phyloP scores from a whole-genome alignment of 2,888 invertebrate species.

The Caradrina clavipalpis region DNA sequence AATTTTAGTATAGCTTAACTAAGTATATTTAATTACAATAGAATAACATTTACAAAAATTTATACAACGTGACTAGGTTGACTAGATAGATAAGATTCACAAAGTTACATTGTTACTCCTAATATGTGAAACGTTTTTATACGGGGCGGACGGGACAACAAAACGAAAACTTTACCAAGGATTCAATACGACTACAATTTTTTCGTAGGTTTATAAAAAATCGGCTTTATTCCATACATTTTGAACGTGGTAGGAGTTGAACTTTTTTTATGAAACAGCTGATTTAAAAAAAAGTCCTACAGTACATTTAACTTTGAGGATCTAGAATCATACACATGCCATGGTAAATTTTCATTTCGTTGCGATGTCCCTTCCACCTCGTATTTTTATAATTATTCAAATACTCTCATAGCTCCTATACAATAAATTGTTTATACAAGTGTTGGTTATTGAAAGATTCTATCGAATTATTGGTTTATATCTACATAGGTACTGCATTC shows the following conservation, averaged over 20 bases:
- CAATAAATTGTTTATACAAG: conserved; percentile 8
- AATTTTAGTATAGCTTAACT: conserved; percentile 32
- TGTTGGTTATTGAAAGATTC: conserved; percentile 6
- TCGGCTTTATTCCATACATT: no score
- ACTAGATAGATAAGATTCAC: conserved; percentile 50
- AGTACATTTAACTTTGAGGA: no score
- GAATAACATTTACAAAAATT: conserved; percentile 66
- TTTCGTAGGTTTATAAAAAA: no score
- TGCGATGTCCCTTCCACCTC: no score
- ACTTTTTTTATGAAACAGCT: no score
- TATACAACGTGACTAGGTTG: conserved; percentile 67
- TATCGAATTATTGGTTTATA: conserved; percentile 8
- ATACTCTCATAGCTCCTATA: conserved; percentile 16
- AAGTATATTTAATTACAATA: conserved; percentile 44
- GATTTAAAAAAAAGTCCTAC: no score
- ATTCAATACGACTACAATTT: no score
- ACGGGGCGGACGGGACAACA: no score
- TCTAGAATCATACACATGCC: no score
- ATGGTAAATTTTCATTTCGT: no score
- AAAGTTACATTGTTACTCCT: conserved; percentile 39
- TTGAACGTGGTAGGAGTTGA: no score
- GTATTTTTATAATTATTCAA: conserved; percentile 7
- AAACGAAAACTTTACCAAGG: no score
- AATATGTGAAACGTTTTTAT: conserved; percentile 14
- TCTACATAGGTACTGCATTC: conserved; percentile 11